These are phyloP conservation scores for Xyrauchen texanus DNA, from an alignment of 2,113 vertebrate species.

Conservation along the genomic window DNA sequence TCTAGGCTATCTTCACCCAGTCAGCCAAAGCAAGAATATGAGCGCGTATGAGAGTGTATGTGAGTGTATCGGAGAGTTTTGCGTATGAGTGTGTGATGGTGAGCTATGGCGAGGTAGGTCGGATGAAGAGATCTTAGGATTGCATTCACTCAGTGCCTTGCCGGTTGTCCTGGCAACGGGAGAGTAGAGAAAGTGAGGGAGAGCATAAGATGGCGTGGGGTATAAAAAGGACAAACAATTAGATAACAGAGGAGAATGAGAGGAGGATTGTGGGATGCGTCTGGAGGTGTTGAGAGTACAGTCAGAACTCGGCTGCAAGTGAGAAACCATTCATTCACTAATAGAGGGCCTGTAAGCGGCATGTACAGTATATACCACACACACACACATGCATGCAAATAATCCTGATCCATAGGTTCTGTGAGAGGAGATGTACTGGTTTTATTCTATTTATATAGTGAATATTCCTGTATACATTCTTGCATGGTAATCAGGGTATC, in stretches of 20 bases:
- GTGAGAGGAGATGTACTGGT: too few relatives aligned
- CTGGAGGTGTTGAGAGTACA: slow-evolving; percentile 21
- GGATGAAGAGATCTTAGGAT: slow-evolving; percentile 48
- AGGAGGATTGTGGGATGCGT: slow-evolving; percentile 34
- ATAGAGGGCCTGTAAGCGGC: slow-evolving; percentile 1
- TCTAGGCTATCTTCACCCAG: slow-evolving; percentile 55
- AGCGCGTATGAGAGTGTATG: neutral
- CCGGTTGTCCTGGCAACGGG: slow-evolving; percentile 47
- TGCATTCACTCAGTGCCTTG: slow-evolving; percentile 34
- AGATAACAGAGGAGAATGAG: slow-evolving; percentile 35
- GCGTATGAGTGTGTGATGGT: slow-evolving; percentile 16
- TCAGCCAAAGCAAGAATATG: slow-evolving; percentile 28
- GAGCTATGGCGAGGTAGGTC: slow-evolving; percentile 40
- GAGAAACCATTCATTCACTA: slow-evolving; percentile 38
- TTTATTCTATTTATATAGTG: too few relatives aligned
- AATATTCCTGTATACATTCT: too few relatives aligned
- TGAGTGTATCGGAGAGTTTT: too few relatives aligned
- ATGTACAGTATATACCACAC: slow-evolving; percentile 21
- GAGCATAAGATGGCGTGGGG: slow-evolving; percentile 27
- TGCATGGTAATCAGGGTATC: too few relatives aligned
- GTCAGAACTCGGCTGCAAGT: slow-evolving; percentile 27
- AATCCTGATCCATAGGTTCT: neutral
- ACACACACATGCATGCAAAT: neutral
- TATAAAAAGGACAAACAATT: slow-evolving; percentile 36
- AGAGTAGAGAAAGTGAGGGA: slow-evolving; percentile 40